Evolutionary conservation across 1,140 invertebrate species (phyloP).

Genomic region (Hylaeus volcanicus): DNA sequence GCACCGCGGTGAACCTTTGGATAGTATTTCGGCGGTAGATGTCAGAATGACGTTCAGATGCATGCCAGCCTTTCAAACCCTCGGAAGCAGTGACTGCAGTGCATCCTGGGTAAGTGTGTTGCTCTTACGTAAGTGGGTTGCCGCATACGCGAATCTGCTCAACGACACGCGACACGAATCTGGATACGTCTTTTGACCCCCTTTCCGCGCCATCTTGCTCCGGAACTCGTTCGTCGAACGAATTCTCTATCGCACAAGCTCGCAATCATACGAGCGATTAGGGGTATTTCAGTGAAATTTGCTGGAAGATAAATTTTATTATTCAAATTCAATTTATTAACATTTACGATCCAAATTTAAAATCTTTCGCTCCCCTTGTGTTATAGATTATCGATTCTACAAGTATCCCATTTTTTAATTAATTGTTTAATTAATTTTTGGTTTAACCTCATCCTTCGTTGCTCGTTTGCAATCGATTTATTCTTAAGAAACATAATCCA

Average conservation of each 20-base stretch:
- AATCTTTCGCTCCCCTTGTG: too few relatives aligned
- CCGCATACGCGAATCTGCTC: constrained; percentile 11
- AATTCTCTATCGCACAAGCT: neutral
- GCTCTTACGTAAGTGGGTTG: constrained; percentile 38
- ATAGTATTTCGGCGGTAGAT: constrained; percentile 67
- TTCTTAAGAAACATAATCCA: too few relatives aligned
- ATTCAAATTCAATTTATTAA: too few relatives aligned
- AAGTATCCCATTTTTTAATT: too few relatives aligned
- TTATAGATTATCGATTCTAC: too few relatives aligned
- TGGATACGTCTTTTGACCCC: neutral
- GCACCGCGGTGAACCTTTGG: constrained; percentile 66
- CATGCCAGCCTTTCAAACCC: constrained; percentile 84
- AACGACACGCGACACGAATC: neutral
- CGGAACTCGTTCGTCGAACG: neutral
- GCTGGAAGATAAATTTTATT: too few relatives aligned
- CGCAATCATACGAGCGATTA: too few relatives aligned
- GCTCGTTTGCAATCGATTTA: too few relatives aligned
- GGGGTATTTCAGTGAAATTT: too few relatives aligned
- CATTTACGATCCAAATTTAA: too few relatives aligned
- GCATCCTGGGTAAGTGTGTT: constrained; percentile 84
- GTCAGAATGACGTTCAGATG: constrained; percentile 81
- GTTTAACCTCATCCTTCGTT: too few relatives aligned
- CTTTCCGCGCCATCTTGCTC: neutral
- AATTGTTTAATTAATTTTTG: too few relatives aligned
- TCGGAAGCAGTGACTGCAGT: constrained; percentile 83